Base-by-base conservation (phyloP, 1,140 invertebrate genomes). In the Euwallacea similis region DNA sequence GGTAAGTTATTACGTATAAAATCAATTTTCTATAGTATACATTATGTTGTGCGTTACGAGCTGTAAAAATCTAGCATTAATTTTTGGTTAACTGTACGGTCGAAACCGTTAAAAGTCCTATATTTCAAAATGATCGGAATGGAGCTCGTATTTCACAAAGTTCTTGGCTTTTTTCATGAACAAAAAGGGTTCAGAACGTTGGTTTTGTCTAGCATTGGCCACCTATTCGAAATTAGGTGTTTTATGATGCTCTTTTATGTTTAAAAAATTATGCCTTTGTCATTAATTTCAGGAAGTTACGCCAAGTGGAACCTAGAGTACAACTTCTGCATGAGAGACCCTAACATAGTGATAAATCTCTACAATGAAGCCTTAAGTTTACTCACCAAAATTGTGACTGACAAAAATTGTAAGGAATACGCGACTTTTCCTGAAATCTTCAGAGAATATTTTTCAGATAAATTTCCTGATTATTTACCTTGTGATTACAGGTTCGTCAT, bases 341-440 rank as follows among this genome's bases (percentile, higher is more conserved):
- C 89, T 0, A 83, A 86, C 69, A 86, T 85, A 72, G 82, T 90
- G 4, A 85, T 88, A 15, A 78, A 84, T 42, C 79, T 89, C 43
- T 90, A 90, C 72, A 91, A 91, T 76, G 84, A 87, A 74, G 87
- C 86, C 44, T 84, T 91, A 4, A 81, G 82, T 59, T 86, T 86
- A 73, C 76, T 91, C 15, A 86, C 83, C n/a, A 77, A 85, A 41
- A 85, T 91, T 50, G 79, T 87, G n/a, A 82, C 86, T 16, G 84
- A 89, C 81, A 82, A 86, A 10, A 76, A 84, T 47, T 78, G 76
- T 0, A 70, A 80, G 7, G 75, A 81, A 42, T 83, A 83, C 50
- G 82, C 83, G 0, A 79, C 82, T 72, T 86, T 88, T 73, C 83
- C 87, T 0, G 71, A 81, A 0, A 85, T 87, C 46, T 83, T 89